Conservation (phyloP, 2,888 invertebrate genomes). For the Polymixis lichenea region DNA sequence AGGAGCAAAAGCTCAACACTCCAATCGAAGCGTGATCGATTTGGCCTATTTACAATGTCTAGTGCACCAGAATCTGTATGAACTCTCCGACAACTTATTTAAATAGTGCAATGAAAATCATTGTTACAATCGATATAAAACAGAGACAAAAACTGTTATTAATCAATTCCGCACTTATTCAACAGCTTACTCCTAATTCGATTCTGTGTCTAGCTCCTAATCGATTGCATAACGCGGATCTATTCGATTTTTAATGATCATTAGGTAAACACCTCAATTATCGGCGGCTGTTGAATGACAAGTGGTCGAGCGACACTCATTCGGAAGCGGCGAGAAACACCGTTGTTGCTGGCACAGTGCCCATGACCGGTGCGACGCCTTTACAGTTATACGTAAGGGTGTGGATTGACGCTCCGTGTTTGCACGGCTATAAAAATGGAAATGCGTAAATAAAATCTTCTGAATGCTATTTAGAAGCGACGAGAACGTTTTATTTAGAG, state of each 20-base stretch:
- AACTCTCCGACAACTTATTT: slow-evolving; percentile 37
- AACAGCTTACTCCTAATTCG: slow-evolving; percentile 59
- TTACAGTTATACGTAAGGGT: slow-evolving; percentile 71
- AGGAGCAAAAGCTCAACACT: slow-evolving; percentile 69
- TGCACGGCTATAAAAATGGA: slow-evolving; percentile 67
- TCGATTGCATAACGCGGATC: slow-evolving; percentile 57
- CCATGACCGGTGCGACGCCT: slow-evolving; percentile 79
- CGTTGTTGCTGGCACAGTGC: slow-evolving; percentile 85
- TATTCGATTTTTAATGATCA: slow-evolving; percentile 60
- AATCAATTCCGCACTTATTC: slow-evolving; percentile 50
- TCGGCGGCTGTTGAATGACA: slow-evolving; percentile 61
- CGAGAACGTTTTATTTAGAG: slow-evolving; percentile 53
- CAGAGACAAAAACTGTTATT: slow-evolving; percentile 38
- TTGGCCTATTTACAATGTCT: slow-evolving; percentile 77
- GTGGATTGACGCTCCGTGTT: slow-evolving; percentile 66
- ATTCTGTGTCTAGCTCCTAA: slow-evolving; percentile 53
- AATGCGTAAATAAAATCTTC: slow-evolving; percentile 61
- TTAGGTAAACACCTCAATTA: slow-evolving; percentile 63
- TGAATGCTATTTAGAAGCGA: slow-evolving; percentile 51
- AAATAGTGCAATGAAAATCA: slow-evolving; percentile 42
- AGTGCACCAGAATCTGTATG: slow-evolving; percentile 53
- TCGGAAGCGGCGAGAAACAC: slow-evolving; percentile 78
- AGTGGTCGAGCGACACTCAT: slow-evolving; percentile 53
- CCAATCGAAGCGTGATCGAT: slow-evolving; percentile 76
- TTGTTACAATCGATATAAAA: slow-evolving; percentile 42